Percentiles rank a stretch among this genome's conserved stretches.
Evolutionary conservation across 2,113 vertebrate genomes (phyloP).

Genomic region (Chloropsis hardwickii): DNA sequence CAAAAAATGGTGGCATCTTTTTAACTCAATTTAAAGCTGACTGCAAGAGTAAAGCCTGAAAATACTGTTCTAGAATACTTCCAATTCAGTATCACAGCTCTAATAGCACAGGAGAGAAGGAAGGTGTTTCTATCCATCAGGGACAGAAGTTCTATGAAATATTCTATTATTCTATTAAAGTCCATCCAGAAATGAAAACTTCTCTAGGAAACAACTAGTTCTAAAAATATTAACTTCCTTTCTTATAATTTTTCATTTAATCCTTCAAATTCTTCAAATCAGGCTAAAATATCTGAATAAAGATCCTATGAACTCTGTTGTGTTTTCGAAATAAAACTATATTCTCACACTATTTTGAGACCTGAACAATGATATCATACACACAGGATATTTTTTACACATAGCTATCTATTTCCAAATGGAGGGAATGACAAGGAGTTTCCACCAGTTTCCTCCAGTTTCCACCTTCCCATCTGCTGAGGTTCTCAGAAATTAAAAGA

Average conservation of each 20-base stretch:
- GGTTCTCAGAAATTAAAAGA: background rate
- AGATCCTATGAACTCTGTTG: background rate
- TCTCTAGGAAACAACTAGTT: background rate
- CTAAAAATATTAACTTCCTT: background rate
- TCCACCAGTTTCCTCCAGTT: background rate
- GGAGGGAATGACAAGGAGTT: background rate
- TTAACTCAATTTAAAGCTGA: background rate
- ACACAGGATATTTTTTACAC: background rate
- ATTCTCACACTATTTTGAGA: background rate
- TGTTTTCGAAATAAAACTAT: background rate
- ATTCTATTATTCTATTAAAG: background rate
- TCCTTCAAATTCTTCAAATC: background rate
- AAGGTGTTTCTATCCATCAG: background rate
- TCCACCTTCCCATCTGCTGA: background rate
- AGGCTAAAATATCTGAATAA: background rate
- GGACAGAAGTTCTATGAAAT: background rate
- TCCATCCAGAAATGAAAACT: background rate
- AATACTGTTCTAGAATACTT: background rate
- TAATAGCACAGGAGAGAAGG: background rate
- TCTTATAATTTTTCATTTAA: background rate
- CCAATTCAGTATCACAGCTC: background rate
- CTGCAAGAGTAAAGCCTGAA: background rate
- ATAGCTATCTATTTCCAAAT: background rate
- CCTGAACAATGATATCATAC: background rate
- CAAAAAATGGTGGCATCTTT: background rate